These are phyloP conservation scores for Asobara japonica DNA, from an alignment of 1,140 invertebrate genomes.

Conservation along the genomic window DNA sequence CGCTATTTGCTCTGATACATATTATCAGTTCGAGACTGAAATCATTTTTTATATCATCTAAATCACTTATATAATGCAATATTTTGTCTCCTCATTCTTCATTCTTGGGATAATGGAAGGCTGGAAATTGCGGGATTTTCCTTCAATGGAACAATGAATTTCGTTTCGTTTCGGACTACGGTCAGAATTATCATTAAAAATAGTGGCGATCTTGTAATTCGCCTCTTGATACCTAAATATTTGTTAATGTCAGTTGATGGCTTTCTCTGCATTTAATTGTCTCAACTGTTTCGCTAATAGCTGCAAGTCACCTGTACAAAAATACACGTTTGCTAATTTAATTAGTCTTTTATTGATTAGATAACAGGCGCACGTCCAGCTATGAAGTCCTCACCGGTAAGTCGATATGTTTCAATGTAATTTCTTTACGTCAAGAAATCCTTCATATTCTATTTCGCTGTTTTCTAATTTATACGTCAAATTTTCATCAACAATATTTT, in stretches of 20 bases:
- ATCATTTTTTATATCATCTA: too few species aligned
- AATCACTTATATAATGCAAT: neutral
- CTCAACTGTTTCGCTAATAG: neutral
- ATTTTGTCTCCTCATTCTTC: neutral
- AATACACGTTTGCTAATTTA: conserved; percentile 18
- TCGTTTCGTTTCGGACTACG: neutral
- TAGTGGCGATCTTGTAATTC: neutral
- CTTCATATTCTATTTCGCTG: neutral
- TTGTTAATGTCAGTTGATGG: neutral
- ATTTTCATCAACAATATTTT: too few species aligned
- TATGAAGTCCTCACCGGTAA: conserved; percentile 48
- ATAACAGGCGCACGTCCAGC: conserved; percentile 54
- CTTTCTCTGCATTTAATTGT: neutral
- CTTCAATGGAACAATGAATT: too few species aligned
- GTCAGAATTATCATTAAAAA: neutral
- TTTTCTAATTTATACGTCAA: neutral
- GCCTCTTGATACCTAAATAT: neutral
- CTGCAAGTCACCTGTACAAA: conserved; percentile 5
- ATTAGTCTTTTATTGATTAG: conserved; percentile 44
- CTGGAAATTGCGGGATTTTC: neutral
- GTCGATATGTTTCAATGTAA: conserved; percentile 61
- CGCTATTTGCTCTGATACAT: too few species aligned
- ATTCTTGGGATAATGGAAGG: neutral
- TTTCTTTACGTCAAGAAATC: conserved; percentile 38
- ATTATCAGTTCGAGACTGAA: too few species aligned